These are phyloP conservation scores for Vespertilio murinus DNA, from an alignment of 2,797 vertebrate species.

Conservation along the genomic window DNA sequence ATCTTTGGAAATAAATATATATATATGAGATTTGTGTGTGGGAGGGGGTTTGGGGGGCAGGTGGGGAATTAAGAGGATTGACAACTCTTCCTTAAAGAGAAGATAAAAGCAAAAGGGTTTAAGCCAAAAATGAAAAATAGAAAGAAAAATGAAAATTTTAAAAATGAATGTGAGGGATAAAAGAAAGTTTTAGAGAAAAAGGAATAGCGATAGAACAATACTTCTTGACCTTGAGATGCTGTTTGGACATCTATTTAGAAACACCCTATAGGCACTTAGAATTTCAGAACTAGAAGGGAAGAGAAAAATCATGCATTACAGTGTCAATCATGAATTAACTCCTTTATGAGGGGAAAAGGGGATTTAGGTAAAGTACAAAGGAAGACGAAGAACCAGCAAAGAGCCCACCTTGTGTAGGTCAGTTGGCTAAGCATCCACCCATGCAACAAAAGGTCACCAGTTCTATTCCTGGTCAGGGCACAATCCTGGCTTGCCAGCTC, in stretches of 20 bases:
- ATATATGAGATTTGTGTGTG: too few relatives aligned
- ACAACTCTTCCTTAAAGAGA: neutral
- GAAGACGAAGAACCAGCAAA: neutral
- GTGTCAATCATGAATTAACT: neutral
- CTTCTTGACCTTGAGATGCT: neutral
- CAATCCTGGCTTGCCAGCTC: too few relatives aligned
- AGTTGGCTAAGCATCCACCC: too few relatives aligned
- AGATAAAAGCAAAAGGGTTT: neutral
- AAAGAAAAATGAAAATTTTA: neutral
- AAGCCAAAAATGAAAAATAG: neutral
- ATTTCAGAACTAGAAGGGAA: neutral
- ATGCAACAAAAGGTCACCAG: too few relatives aligned
- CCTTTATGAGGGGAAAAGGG: neutral
- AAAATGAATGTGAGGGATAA: neutral
- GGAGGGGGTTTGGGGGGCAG: fast-evolving
- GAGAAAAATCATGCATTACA: neutral
- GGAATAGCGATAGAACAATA: neutral
- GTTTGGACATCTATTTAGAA: neutral
- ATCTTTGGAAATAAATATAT: neutral
- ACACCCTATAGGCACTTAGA: neutral
- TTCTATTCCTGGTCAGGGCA: too few relatives aligned
- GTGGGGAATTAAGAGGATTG: neutral
- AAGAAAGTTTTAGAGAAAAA: neutral
- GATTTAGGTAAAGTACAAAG: neutral
- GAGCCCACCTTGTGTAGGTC: too few relatives aligned